These are phyloP conservation scores for Cossypha heuglini DNA, from an alignment of 2,797 vertebrate genomes.

Conservation along the genomic window DNA sequence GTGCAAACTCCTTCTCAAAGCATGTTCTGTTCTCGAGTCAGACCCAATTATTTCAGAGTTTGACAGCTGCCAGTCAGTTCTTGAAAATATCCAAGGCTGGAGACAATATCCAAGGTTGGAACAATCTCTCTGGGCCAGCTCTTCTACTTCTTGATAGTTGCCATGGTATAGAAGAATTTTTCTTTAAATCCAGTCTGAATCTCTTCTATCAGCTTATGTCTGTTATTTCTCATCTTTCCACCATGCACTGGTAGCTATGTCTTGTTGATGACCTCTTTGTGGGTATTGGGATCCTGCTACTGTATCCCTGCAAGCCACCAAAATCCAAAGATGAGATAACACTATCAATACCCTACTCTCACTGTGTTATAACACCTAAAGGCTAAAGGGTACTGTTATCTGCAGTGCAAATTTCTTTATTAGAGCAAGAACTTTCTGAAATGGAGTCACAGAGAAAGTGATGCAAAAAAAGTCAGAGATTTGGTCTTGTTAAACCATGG, in stretches of 20 bases:
- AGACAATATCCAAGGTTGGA: too few relatives aligned
- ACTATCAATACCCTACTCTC: neutral
- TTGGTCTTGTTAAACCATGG: accelerated
- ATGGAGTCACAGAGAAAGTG: neutral
- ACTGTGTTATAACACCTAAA: neutral
- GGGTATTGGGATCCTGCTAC: neutral
- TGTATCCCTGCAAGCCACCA: neutral
- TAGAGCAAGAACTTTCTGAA: neutral
- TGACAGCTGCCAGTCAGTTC: neutral
- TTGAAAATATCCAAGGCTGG: neutral
- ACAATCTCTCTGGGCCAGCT: neutral
- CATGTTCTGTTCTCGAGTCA: neutral
- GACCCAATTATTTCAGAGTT: accelerated
- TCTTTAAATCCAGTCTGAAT: neutral
- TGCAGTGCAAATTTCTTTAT: neutral
- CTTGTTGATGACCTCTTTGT: neutral
- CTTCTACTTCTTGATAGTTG: neutral
- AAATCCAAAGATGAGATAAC: neutral
- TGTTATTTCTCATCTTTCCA: neutral
- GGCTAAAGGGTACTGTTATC: neutral
- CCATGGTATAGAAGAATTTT: neutral
- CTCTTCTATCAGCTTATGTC: neutral
- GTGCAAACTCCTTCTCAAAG: neutral
- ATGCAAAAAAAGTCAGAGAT: neutral
- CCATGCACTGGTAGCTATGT: neutral